Evolutionary conservation across 2,888 invertebrate species (phyloP), one percentile per base, ranked within the genome.

Genomic region (Sycophila texana): DNA sequence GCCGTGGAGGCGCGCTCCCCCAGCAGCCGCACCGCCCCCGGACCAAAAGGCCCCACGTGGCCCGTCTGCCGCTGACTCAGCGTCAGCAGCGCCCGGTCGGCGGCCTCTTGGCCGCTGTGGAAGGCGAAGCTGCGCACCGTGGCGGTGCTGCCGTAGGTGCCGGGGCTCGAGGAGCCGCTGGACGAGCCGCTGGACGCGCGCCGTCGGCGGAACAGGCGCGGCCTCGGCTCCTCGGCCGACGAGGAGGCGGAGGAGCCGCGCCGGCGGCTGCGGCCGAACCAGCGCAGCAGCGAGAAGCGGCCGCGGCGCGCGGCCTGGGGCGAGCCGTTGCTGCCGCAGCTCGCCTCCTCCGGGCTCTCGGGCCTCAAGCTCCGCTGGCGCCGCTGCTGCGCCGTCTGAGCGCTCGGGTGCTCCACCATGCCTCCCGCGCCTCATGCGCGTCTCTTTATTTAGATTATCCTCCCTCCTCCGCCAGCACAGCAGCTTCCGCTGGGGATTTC

Each of bases 71-170:
- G 74, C 12, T 84, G 74, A 4, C 86, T 82, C 67, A 85, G 84
- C 47, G 84, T 68, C 16, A 83, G 81, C 84, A 77, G 66, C 20
- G 61, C 72, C 12, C 61, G 73, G 26, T 68, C 74, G 0, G 51
- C 76, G 20, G 51, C 47, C 7, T 72, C 80, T 4, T 88, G 93
- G 90, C 81, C 95, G 92, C 73, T 92, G 88, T 83, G 92, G 88
- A 94, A 95, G 20, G 94, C 94, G 87, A 96, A 95, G 86, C 95
- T 95, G 58, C 93, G 93, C 20, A 93, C 94, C 13, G 95, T 95
- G 70, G 95, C 94, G 77, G 94, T 95, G 84, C 95, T 95, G 86
- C 94, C 93, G 70, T 92, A 92, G 84, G 95, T 95, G 84, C 93
- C 93, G 82, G 94, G 91, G 87, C 93, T 93, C 81, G 92, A 92